Conservation (phyloP, 1,140 invertebrate species). For the Drosophila asahinai region DNA sequence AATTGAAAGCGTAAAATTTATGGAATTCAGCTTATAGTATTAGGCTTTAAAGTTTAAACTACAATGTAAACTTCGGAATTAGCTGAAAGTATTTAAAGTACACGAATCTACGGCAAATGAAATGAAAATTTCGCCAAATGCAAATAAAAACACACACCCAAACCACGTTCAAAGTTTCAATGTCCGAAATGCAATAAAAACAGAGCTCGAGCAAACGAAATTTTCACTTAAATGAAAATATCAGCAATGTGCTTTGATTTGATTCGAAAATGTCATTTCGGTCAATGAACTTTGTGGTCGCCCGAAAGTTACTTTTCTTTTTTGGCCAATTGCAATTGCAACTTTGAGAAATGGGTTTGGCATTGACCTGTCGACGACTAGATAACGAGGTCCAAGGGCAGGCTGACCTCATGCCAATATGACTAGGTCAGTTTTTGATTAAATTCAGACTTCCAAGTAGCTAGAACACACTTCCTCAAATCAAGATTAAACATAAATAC, state of each 20-base stretch:
- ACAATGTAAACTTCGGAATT: slow-evolving; percentile 1
- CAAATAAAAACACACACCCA: neutral
- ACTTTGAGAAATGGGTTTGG: too few species aligned
- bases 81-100: neutral
- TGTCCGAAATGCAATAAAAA: neutral
- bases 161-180: neutral
- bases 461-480: too few species aligned
- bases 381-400: neutral
- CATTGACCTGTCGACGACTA: neutral
- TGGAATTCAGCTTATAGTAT: neutral
- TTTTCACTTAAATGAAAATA: neutral
- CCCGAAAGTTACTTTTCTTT: neutral
- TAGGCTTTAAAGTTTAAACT: slow-evolving; percentile 4
- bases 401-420: neutral
- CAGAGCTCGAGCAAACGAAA: neutral
- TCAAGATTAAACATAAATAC: too few species aligned
- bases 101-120: neutral
- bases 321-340: too few species aligned
- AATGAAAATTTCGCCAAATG: neutral
- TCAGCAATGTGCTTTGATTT: neutral
- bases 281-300: neutral
- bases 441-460: too few species aligned
- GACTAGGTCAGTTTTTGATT: neutral
- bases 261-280: neutral
- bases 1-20: neutral